Conservation (phyloP, 2,888 invertebrate genomes). For the Gari tellinella region DNA sequence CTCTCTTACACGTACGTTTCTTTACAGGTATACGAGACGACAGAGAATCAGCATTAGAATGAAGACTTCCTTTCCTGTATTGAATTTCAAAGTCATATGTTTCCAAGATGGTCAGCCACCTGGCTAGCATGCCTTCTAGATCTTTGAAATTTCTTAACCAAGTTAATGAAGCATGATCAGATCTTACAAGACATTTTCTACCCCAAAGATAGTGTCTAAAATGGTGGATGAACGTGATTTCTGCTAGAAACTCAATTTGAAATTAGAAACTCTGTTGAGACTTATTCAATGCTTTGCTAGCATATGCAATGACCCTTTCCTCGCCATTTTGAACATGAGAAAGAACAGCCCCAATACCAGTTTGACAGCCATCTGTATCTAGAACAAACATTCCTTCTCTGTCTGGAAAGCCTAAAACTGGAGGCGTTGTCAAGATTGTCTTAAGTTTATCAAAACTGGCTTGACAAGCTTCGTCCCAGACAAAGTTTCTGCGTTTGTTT, state of each 20-base stretch:
- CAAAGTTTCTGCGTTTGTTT: no score
- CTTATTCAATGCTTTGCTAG: constrained; percentile 49
- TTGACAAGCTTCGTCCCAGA: constrained; percentile 26
- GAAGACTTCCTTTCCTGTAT: constrained; percentile 15
- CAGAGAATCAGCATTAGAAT: constrained; percentile 22
- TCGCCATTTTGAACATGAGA: constrained; percentile 59
- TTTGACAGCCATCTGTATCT: constrained; percentile 62
- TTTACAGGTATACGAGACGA: constrained; percentile 6
- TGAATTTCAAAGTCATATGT: constrained; percentile 28
- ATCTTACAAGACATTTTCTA: constrained; percentile 51
- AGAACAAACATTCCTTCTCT: constrained; percentile 41
- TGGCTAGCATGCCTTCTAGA: no score
- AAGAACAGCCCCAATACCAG: constrained; percentile 59
- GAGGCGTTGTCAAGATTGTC: constrained; percentile 22
- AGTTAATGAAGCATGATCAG: constrained; percentile 64
- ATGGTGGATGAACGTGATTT: constrained; percentile 53
- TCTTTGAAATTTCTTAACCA: no score
- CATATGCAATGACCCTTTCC: no score
- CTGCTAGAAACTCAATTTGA: constrained; percentile 48
- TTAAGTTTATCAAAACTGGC: constrained; percentile 41
- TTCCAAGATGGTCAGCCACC: constrained; percentile 30
- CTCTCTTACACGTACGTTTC: constrained; percentile 26
- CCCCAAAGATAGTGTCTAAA: constrained; percentile 63
- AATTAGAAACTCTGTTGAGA: constrained; percentile 52
- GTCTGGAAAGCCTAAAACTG: constrained; percentile 45